These are phyloP conservation scores for Dreissena rostriformis DNA, from an alignment of 1,140 invertebrate species.

Conservation along the genomic window DNA sequence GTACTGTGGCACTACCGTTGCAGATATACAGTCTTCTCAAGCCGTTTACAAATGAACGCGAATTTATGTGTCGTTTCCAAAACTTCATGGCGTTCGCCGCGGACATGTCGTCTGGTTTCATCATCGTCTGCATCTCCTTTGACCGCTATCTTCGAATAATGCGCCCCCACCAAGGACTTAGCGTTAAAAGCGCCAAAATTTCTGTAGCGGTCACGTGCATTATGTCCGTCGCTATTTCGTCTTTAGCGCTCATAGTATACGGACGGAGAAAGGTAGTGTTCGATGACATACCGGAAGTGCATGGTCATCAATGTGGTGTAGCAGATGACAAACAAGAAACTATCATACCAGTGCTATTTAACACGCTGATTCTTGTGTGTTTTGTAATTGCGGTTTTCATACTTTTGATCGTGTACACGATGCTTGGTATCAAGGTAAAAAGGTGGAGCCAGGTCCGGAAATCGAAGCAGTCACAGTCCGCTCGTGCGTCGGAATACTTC, in stretches of 20 bases:
- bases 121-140: slow-evolving; percentile 52
- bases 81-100: slow-evolving; percentile 21
- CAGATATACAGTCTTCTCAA: slow-evolving; percentile 25
- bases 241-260: slow-evolving; percentile 20
- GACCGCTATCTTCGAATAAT: slow-evolving; percentile 49
- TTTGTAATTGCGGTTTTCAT: slow-evolving; percentile 37
- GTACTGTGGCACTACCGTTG: slow-evolving; percentile 15
- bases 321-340: slow-evolving; percentile 15
- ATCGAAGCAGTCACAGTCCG: slow-evolving; percentile 8
- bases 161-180: slow-evolving; percentile 43
- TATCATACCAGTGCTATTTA: slow-evolving; percentile 29
- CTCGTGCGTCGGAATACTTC: slow-evolving; percentile 6
- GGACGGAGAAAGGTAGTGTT: slow-evolving; percentile 25
- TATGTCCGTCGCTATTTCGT: slow-evolving; percentile 6
- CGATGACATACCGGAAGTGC: not conserved
- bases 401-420: slow-evolving; percentile 26
- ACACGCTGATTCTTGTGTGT: slow-evolving; percentile 42
- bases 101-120: slow-evolving; percentile 39
- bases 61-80: slow-evolving; percentile 30
- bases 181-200: slow-evolving; percentile 30
- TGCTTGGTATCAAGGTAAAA: slow-evolving; percentile 38
- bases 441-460: slow-evolving; percentile 42
- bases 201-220: not conserved
- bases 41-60: slow-evolving; percentile 34
- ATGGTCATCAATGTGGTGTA: slow-evolving; percentile 21